These are phyloP conservation scores for Callyntrura guangdongensis DNA, from an alignment of 2,888 invertebrate genomes.

Conservation along the genomic window DNA sequence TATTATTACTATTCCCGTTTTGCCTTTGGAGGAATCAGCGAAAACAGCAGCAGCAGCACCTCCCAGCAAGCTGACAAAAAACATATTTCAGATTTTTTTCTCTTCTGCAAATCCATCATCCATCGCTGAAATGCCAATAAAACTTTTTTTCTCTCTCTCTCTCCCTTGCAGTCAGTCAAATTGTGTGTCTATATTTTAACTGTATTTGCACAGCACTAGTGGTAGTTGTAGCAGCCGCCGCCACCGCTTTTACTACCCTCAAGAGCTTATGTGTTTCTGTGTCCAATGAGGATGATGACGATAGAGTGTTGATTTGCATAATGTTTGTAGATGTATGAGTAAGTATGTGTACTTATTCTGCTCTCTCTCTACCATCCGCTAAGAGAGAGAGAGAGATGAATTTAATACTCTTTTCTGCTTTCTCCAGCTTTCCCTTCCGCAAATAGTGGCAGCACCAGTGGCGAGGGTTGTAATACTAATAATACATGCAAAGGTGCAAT, in stretches of 20 bases:
- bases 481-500: conserved; percentile 6
- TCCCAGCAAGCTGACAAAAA: background rate
- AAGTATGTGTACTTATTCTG: no score
- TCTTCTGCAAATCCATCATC: conserved; percentile 25
- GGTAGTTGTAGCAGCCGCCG: background rate
- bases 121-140: conserved; percentile 35
- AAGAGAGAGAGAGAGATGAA: conserved; percentile 4
- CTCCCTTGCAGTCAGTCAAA: conserved; percentile 13
- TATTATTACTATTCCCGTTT: background rate
- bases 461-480: background rate
- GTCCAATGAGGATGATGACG: conserved; percentile 18
- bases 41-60: background rate
- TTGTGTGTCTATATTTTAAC: background rate
- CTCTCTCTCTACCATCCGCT: background rate
- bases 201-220: conserved; percentile 16
- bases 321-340: conserved; percentile 15
- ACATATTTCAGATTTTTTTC: background rate
- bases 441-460: background rate
- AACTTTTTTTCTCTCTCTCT: conserved; percentile 23
- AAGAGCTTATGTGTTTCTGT: conserved; percentile 6
- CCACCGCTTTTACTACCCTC: conserved; percentile 10
- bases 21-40: no score
- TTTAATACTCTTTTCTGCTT: conserved; percentile 27
- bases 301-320: conserved; percentile 38
- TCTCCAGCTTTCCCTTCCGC: background rate